Conservation (phyloP, 2,113 vertebrate species). For the Pomatostomus ruficeps region DNA sequence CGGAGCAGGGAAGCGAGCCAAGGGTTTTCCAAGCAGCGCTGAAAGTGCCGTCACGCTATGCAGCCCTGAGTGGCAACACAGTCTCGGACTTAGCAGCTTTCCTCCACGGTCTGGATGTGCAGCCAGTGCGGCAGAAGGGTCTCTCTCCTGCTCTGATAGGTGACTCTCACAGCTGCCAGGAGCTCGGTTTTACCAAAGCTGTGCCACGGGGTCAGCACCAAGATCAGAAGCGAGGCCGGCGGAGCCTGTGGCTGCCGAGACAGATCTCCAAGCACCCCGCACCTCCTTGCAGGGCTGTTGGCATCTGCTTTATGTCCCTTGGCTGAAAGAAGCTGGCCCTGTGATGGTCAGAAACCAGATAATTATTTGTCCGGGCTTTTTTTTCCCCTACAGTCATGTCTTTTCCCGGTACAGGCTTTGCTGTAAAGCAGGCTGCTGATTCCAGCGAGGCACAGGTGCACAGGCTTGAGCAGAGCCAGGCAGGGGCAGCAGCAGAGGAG, state of each 20-base stretch:
- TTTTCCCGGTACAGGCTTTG: not conserved
- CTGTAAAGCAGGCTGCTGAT: not conserved
- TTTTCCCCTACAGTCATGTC: not conserved
- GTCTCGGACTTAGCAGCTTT: not conserved
- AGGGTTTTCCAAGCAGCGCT: slow-evolving; percentile 17
- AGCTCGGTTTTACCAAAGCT: not conserved
- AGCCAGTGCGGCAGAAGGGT: not conserved
- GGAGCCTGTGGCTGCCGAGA: not conserved
- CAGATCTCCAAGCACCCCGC: not conserved
- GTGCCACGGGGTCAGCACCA: rapidly evolving
- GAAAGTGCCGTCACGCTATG: not conserved
- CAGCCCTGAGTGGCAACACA: not conserved
- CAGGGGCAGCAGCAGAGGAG: not conserved
- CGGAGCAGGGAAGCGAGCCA: not conserved
- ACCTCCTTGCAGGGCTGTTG: not conserved
- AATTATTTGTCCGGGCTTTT: not conserved
- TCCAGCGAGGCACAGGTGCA: not conserved
- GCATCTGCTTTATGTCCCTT: not conserved
- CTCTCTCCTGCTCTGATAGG: not conserved
- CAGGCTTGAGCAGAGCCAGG: not conserved
- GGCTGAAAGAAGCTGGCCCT: not conserved
- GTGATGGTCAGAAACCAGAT: not conserved
- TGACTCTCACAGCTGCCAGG: not conserved
- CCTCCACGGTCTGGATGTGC: rapidly evolving
- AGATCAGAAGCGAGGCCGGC: not conserved